These are phyloP conservation scores for Corythucha ciliata DNA, from an alignment of 2,888 invertebrate species.

Conservation along the genomic window DNA sequence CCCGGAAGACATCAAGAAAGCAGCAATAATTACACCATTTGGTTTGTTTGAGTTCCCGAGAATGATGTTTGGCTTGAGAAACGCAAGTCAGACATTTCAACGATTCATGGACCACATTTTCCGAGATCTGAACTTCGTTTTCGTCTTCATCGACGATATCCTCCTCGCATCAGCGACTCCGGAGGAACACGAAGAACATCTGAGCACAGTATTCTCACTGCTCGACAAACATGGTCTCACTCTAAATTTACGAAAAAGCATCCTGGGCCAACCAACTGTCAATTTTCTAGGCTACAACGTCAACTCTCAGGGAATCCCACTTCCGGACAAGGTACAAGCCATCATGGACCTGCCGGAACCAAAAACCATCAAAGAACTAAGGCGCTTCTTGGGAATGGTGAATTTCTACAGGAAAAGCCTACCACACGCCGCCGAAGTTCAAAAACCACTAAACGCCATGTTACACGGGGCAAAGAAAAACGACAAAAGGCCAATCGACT, in stretches of 20 bases:
- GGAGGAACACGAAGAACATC: slow-evolving; percentile 29
- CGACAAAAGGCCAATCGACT: slow-evolving; percentile 18
- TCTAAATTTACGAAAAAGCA: slow-evolving; percentile 33
- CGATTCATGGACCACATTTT: slow-evolving; percentile 34
- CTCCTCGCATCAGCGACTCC: slow-evolving; percentile 32
- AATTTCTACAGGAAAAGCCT: slow-evolving; percentile 40
- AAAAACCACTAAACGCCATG: slow-evolving; percentile 16
- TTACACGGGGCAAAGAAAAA: slow-evolving; percentile 15
- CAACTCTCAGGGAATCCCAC: slow-evolving; percentile 24
- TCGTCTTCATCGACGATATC: slow-evolving; percentile 39
- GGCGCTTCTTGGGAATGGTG: slow-evolving; percentile 39
- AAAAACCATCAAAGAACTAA: slow-evolving; percentile 17
- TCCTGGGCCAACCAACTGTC: slow-evolving; percentile 32
- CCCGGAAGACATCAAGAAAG: slow-evolving; percentile 9
- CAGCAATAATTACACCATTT: slow-evolving; percentile 17
- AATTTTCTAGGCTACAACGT: slow-evolving; percentile 12
- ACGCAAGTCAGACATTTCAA: slow-evolving; percentile 35
- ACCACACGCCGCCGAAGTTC: slow-evolving; percentile 38
- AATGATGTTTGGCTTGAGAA: slow-evolving; percentile 26
- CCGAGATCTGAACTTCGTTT: slow-evolving; percentile 31
- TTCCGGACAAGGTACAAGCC: slow-evolving; percentile 19
- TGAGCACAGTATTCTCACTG: slow-evolving; percentile 27
- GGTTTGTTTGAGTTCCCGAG: neutral
- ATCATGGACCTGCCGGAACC: slow-evolving; percentile 20
- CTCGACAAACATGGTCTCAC: slow-evolving; percentile 31